Conservation (phyloP, 2,113 vertebrate species). For the Labrus mixtus region DNA sequence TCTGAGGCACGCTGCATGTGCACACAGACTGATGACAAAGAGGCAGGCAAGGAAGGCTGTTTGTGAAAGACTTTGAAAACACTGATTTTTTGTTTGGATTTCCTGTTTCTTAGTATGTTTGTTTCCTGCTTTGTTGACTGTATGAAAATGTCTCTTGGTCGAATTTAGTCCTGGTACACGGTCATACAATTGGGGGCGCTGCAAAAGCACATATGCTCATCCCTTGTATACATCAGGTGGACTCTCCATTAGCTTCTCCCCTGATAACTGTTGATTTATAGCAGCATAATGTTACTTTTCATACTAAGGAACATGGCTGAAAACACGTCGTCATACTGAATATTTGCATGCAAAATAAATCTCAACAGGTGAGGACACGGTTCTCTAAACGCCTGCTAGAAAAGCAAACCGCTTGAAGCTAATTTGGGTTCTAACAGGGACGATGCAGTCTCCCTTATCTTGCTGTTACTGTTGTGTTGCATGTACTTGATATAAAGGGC, state of each 20-base stretch:
- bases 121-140: neutral
- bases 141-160: neutral
- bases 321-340: neutral
- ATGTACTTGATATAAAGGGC: neutral
- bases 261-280: slow-evolving; percentile 2
- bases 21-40: neutral
- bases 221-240: neutral
- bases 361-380: slow-evolving; percentile 13
- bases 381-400: neutral
- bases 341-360: neutral
- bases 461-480: neutral
- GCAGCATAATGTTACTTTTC: neutral
- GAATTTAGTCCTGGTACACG: neutral
- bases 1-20: slow-evolving; percentile 1
- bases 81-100: neutral
- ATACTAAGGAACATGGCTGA: neutral
- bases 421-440: neutral
- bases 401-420: neutral
- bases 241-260: neutral
- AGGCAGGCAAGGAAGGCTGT: neutral
- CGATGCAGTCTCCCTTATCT: too few relatives aligned
- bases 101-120: neutral
- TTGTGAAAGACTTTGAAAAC: slow-evolving; percentile 8
- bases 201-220: slow-evolving; percentile 14
- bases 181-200: slow-evolving; percentile 46